A percentile compares a stretch with the other conserved stretches of the same genome.
These are phyloP conservation scores for Electrophaes corylata DNA, from an alignment of 2,888 invertebrate species.

Conservation along the genomic window DNA sequence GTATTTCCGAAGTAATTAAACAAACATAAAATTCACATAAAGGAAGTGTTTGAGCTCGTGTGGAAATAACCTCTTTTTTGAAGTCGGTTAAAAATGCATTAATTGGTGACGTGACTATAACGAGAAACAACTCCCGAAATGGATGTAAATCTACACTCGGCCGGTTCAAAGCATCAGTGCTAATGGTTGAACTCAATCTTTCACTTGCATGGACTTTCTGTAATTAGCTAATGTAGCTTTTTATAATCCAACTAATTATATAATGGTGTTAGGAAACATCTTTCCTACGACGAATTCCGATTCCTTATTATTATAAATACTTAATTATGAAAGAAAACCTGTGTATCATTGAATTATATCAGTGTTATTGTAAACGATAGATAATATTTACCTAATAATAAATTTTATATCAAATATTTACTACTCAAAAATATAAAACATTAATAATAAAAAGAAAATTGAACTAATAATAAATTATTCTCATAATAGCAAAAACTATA, in stretches of 20 bases:
- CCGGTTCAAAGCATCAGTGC: constrained; percentile 66
- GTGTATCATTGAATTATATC: no score
- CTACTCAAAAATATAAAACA: no score
- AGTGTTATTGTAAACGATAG: no score
- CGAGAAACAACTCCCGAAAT: constrained; percentile 51
- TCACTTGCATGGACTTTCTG: constrained; percentile 50
- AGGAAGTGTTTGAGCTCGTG: constrained; percentile 50
- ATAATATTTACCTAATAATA: no score
- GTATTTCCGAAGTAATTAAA: constrained; percentile 37
- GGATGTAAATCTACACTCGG: constrained; percentile 57
- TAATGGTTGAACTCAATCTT: constrained; percentile 65
- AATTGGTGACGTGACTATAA: constrained; percentile 69
- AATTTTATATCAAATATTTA: no score
- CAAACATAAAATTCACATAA: constrained; percentile 40
- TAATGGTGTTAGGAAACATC: constrained; percentile 23
- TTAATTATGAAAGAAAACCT: no score
- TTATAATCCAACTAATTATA: constrained; percentile 33
- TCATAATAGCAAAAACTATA: no score
- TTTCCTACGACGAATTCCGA: constrained; percentile 2
- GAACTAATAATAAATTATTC: no score
- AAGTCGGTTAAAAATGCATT: constrained; percentile 59
- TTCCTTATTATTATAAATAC: no score
- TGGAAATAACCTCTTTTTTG: constrained; percentile 37
- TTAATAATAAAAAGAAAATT: no score
- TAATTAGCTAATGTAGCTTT: constrained; percentile 51